A percentile compares a stretch with the other conserved stretches of the same genome.
These are phyloP conservation scores for Salticus scenicus DNA, from an alignment of 2,888 invertebrate genomes.

Conservation along the genomic window DNA sequence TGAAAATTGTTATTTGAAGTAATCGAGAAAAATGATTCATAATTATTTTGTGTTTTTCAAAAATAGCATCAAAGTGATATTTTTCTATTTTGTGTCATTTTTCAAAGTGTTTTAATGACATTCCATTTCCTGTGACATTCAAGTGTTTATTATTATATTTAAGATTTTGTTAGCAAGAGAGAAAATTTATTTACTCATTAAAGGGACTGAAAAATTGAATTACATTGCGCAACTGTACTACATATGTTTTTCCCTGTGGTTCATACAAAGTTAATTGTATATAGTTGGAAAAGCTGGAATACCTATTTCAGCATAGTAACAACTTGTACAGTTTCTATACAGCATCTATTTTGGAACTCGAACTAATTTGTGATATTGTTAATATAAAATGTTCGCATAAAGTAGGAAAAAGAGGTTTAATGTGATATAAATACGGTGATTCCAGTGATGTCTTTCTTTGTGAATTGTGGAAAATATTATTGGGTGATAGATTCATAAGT, in stretches of 20 bases:
- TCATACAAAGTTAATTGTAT: conserved; percentile 61
- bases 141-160: neutral
- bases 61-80: no score
- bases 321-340: conserved; percentile 70
- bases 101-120: no score
- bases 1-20: no score
- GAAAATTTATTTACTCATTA: neutral
- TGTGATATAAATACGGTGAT: conserved; percentile 70
- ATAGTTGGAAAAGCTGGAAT: conserved; percentile 52
- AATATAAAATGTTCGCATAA: conserved; percentile 68
- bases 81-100: no score
- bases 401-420: conserved; percentile 59
- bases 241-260: conserved; percentile 13
- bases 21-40: no score
- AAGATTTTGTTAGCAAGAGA: neutral
- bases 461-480: conserved; percentile 56
- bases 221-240: neutral
- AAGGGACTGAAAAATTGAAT: neutral
- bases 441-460: conserved; percentile 69
- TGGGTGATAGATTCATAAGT: conserved; percentile 67
- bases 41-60: no score
- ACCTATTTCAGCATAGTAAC: conserved; percentile 51
- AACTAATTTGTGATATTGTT: conserved; percentile 70
- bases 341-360: conserved; percentile 70
- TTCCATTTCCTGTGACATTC: neutral